Conservation (phyloP, 2,888 invertebrate genomes). For the Dicycla oo region DNA sequence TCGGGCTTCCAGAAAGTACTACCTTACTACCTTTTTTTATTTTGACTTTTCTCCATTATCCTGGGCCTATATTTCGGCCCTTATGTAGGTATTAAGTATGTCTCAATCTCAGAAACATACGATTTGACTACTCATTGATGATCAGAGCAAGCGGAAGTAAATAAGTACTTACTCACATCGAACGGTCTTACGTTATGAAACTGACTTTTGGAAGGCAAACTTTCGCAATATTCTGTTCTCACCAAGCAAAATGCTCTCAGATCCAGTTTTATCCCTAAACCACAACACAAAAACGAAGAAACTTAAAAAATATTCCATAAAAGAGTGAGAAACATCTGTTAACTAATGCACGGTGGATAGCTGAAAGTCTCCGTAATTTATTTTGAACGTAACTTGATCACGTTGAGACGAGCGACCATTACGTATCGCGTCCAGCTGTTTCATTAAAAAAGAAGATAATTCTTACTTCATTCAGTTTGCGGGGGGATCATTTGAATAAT, state of each 20-base stretch:
- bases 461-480: slow-evolving; percentile 26
- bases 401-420: slow-evolving; percentile 38
- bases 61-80: too few relatives aligned
- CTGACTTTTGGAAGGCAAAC: too few relatives aligned
- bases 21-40: too few relatives aligned
- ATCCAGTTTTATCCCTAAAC: neutral
- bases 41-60: too few relatives aligned
- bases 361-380: slow-evolving; percentile 59
- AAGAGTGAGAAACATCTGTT: slow-evolving; percentile 45
- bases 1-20: too few relatives aligned
- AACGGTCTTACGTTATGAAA: too few relatives aligned
- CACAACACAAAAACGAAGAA: slow-evolving; percentile 3
- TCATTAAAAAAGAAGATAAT: slow-evolving; percentile 41
- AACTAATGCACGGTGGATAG: slow-evolving; percentile 26
- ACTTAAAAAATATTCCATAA: slow-evolving; percentile 12
- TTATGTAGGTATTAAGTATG: too few relatives aligned
- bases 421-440: slow-evolving; percentile 45
- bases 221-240: too few relatives aligned
- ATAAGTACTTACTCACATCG: too few relatives aligned
- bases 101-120: too few relatives aligned
- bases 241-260: neutral
- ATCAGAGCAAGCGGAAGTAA: too few relatives aligned
- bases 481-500: neutral
- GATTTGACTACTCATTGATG: too few relatives aligned
- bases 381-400: slow-evolving; percentile 68